Evolutionary conservation across 1,140 invertebrate species (phyloP).

Genomic region (Nasonia giraulti): DNA sequence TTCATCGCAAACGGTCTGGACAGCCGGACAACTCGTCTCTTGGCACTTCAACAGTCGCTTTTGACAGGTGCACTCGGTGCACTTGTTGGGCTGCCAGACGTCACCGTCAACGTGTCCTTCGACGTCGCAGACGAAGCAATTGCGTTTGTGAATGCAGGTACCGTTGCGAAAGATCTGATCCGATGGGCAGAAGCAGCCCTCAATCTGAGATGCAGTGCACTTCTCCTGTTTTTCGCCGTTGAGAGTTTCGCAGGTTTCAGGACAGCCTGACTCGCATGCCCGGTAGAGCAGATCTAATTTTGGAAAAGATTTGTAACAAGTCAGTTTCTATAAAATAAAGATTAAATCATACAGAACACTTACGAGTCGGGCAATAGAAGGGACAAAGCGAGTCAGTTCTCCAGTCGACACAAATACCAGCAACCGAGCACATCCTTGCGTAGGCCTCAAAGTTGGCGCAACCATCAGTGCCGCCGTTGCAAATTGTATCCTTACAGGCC

Average conservation of each 20-base stretch:
- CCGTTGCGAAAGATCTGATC: slow-evolving; percentile 76
- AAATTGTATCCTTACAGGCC: slow-evolving; percentile 81
- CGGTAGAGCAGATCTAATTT: slow-evolving; percentile 78
- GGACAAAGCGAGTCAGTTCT: slow-evolving; percentile 79
- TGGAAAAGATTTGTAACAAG: neutral
- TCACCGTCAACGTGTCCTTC: slow-evolving; percentile 79
- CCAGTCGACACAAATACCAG: slow-evolving; percentile 84
- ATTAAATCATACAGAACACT: slow-evolving; percentile 27
- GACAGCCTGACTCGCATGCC: slow-evolving; percentile 80
- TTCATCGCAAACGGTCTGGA: slow-evolving; percentile 77
- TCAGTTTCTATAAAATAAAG: too few species aligned
- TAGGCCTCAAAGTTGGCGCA: slow-evolving; percentile 83
- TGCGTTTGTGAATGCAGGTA: slow-evolving; percentile 67
- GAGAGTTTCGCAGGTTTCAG: slow-evolving; percentile 80
- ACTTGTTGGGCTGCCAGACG: slow-evolving; percentile 81
- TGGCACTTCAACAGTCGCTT: slow-evolving; percentile 76
- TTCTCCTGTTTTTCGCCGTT: slow-evolving; percentile 53
- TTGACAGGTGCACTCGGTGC: slow-evolving; percentile 84
- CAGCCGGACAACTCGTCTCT: slow-evolving; percentile 76
- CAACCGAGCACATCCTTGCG: slow-evolving; percentile 80
- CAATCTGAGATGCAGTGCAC: slow-evolving; percentile 76
- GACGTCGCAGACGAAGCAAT: slow-evolving; percentile 81
- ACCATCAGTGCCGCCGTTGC: slow-evolving; percentile 72
- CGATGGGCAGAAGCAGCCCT: slow-evolving; percentile 89
- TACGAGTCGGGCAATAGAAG: slow-evolving; percentile 73